A percentile compares a stretch with the other conserved stretches of the same genome.
Evolutionary conservation across 1,140 invertebrate species (phyloP).

Genomic region (Penaeus vannamei): DNA sequence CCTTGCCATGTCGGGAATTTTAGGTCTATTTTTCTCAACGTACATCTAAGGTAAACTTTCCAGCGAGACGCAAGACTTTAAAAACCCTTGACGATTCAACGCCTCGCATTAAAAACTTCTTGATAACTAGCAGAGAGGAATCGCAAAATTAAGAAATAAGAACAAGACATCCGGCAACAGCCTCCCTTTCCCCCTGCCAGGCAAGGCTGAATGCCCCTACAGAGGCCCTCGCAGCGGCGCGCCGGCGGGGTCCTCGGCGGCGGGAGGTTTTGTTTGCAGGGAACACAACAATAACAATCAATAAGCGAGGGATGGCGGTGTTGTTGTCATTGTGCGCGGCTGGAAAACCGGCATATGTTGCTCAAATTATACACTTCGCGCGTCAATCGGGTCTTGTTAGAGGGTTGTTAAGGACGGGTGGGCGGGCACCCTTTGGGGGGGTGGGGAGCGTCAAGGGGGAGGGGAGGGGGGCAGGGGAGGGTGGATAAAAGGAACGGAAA

Average conservation of each 20-base stretch:
- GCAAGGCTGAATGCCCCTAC: background rate
- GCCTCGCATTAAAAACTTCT: too few species aligned
- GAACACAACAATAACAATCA: constrained; percentile 59
- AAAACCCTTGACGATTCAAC: too few species aligned
- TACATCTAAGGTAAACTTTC: too few species aligned
- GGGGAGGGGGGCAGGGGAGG: constrained; percentile 4
- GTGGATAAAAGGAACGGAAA: background rate
- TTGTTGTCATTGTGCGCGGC: constrained; percentile 50
- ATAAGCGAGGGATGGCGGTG: constrained; percentile 43
- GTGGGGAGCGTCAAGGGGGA: background rate
- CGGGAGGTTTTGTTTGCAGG: constrained; percentile 32
- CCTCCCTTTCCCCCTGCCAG: background rate
- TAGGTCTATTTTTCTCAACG: too few species aligned
- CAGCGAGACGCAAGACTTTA: too few species aligned
- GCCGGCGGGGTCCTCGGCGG: background rate
- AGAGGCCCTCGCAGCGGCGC: background rate
- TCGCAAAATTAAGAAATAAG: background rate
- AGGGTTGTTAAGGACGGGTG: background rate
- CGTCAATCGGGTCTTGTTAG: constrained; percentile 38
- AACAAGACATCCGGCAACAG: background rate
- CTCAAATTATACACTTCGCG: constrained; percentile 49
- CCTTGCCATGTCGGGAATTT: too few species aligned
- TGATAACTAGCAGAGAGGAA: background rate
- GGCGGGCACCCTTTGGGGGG: background rate
- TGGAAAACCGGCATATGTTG: constrained; percentile 59